A percentile compares a stretch with the other conserved stretches of the same genome.
phyloP scores from a whole-genome alignment of 2,113 vertebrate species.

The Rhegmatorhina hoffmannsi region DNA sequence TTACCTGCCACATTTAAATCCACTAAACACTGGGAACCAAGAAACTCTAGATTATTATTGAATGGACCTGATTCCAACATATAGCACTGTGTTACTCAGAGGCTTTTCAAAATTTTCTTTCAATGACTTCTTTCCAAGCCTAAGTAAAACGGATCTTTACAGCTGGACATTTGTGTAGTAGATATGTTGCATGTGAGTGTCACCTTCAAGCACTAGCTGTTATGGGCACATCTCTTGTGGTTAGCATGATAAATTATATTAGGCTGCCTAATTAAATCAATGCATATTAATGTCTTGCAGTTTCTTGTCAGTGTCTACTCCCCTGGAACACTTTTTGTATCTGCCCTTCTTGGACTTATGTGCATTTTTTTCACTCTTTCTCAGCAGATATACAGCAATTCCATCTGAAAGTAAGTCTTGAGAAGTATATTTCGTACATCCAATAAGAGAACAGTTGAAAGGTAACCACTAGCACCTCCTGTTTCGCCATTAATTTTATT shows the following conservation, averaged over 20 bases:
- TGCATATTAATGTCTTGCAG: conserved; percentile 34
- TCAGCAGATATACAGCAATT: background rate
- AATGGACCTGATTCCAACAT: background rate
- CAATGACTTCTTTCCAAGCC: background rate
- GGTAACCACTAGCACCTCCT: background rate
- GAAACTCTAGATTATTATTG: background rate
- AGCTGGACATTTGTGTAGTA: background rate
- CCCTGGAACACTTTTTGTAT: background rate
- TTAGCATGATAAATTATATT: conserved; percentile 53
- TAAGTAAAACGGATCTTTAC: background rate
- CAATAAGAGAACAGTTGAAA: background rate
- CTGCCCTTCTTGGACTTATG: background rate
- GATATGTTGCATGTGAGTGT: background rate
- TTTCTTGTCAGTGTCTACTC: conserved; percentile 8
- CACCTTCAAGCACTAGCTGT: conserved; percentile 42
- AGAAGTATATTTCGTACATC: background rate
- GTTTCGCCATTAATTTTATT: background rate
- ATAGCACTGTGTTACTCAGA: background rate
- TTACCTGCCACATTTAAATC: background rate
- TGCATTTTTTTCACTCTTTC: background rate
- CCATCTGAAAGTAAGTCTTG: background rate
- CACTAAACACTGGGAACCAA: background rate
- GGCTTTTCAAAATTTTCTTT: background rate
- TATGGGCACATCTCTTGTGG: background rate
- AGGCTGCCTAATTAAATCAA: conserved; percentile 44